Evolutionary conservation across 64 coral and sea anemone genomes (phyloP).

Genomic region (Dendrophyllia cribrosa): DNA sequence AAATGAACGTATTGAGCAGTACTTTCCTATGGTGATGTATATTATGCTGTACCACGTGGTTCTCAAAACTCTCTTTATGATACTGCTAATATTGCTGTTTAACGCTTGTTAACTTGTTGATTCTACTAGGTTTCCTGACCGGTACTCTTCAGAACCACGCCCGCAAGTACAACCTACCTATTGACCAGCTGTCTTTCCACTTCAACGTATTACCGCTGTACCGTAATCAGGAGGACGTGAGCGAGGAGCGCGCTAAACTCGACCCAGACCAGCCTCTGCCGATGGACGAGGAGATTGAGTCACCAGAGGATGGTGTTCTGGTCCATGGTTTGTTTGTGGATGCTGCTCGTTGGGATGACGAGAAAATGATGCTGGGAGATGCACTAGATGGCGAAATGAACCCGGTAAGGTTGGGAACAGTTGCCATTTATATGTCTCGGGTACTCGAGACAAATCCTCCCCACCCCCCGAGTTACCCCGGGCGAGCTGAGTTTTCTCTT

Average conservation of each 20-base stretch:
- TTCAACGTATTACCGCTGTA: slow-evolving; percentile 85
- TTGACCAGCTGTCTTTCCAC: slow-evolving; percentile 96
- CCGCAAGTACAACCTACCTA: slow-evolving; percentile 97
- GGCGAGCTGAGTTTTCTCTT: too few relatives aligned
- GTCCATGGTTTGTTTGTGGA: slow-evolving; percentile 96
- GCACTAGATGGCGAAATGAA: slow-evolving; percentile 93
- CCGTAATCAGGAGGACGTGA: slow-evolving; percentile 94
- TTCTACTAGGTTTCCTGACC: slow-evolving; percentile 86
- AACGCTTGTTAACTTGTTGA: neutral
- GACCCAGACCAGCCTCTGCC: slow-evolving; percentile 74
- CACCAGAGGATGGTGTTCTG: slow-evolving; percentile 85
- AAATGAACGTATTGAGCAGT: too few relatives aligned
- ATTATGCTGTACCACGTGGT: too few relatives aligned
- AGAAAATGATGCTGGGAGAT: slow-evolving; percentile 91
- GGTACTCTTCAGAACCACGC: slow-evolving; percentile 99
- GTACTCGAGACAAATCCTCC: too few relatives aligned
- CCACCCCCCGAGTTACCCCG: too few relatives aligned
- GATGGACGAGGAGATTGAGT: slow-evolving; percentile 78
- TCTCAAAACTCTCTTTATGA: too few relatives aligned
- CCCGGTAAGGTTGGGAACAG: slow-evolving; percentile 54
- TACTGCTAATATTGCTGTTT: too few relatives aligned
- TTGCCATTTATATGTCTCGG: neutral
- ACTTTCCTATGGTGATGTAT: neutral
- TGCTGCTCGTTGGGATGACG: slow-evolving; percentile 90
- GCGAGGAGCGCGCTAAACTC: slow-evolving; percentile 77